Base-by-base conservation (phyloP, 2,797 vertebrate species). In the Tangara arthus region DNA sequence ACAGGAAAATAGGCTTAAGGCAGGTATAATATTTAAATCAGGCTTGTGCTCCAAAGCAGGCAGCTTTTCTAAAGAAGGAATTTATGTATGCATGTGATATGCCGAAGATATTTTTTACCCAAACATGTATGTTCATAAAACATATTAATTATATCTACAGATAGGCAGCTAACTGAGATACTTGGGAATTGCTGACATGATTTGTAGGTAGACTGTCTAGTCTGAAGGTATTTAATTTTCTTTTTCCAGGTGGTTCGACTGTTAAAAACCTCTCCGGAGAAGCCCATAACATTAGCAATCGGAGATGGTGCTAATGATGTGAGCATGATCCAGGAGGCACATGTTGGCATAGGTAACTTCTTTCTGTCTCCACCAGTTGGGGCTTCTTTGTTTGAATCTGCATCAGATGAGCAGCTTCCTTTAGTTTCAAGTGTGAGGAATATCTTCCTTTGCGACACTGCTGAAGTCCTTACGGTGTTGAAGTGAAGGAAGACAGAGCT, bases 241-340 rank as follows among this genome's bases (percentile, higher is more conserved):
- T 92, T 42, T 81, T 28, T 32, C 30, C 97, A 99, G 99, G 99
- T 99, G 93, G 99, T 99, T 77, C 98, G 99, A 95, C 98, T 99
- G 92, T 96, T 99, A 63, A 99, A 99, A 98, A 99, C 98, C 1
- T 99, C 99, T 86, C 99, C 99, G 82, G 99, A 99, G 97, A 99
- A 99, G 96, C 99, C 99, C 71, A 99, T 99, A 95, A 99, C 99
- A 1, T 96, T 99, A 87, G 99, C 99, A 0, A 96, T 99, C 7
- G 99, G 99, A 11, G 99, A 99, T 65, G 99, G 99, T 95, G 99
- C 99, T 97, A 99, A 99, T 75, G 99, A 99, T 96, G 99, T 99
- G 96, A 99, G 99, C 97, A 99, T 99, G 99, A 99, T 99, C 97
- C 99, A 99, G 83, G 99, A 99, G 97, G 99, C 99, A 63, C 99